A percentile compares a stretch with the other conserved stretches of the same genome.
Conservation (phyloP, 2,797 vertebrate species). For the Fratercula arctica region DNA sequence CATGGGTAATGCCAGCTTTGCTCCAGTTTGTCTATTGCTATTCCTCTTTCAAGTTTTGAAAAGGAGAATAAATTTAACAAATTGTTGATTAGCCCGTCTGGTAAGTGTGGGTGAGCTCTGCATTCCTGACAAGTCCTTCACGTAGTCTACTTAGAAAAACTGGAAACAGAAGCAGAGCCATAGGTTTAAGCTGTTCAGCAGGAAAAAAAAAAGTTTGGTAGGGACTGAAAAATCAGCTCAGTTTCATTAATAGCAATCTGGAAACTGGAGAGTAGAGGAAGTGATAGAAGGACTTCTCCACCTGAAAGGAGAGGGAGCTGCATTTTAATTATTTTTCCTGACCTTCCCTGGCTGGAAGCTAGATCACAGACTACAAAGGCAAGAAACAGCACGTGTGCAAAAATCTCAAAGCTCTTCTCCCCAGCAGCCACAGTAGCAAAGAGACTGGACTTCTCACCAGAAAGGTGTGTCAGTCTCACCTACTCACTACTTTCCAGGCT, state of each 20-base stretch:
- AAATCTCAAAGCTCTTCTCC: background rate
- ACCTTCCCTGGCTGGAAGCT: background rate
- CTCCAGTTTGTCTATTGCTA: background rate
- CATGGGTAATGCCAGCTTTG: background rate
- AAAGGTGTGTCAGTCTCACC: background rate
- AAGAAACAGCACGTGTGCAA: background rate
- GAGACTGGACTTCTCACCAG: background rate
- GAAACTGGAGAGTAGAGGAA: background rate
- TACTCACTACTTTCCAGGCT: background rate
- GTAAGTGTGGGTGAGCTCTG: background rate
- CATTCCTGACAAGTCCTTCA: background rate
- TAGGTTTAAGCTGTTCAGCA: background rate
- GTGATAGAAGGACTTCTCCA: background rate
- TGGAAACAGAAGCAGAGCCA: background rate
- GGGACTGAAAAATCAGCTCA: background rate
- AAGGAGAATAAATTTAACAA: background rate
- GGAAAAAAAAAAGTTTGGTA: background rate
- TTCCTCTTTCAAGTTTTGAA: background rate
- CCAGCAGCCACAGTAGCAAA: background rate
- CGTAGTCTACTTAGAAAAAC: background rate
- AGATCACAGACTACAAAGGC: background rate
- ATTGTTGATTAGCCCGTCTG: background rate
- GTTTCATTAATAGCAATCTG: background rate
- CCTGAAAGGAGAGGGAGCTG: background rate
- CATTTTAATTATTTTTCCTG: constrained; percentile 1